Percentiles rank a stretch among this genome's conserved stretches.
Evolutionary conservation across 1,140 invertebrate species (phyloP).

Genomic region (Dufourea novaeangliae): DNA sequence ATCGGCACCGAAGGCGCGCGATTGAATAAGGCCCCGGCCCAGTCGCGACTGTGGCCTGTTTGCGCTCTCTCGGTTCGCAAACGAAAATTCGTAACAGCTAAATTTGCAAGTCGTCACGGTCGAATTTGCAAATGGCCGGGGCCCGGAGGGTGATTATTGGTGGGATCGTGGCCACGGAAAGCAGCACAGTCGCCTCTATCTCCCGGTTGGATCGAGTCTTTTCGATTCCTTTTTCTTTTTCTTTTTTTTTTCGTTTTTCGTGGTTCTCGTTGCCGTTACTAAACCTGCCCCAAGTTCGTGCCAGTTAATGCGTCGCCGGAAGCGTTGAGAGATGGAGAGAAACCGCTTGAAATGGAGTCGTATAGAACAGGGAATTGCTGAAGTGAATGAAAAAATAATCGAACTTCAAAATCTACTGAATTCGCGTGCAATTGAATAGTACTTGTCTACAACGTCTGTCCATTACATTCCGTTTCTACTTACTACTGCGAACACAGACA

Average conservation of each 20-base stretch:
- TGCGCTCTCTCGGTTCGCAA: neutral
- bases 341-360: too few relatives aligned
- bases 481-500: too few relatives aligned
- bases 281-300: conserved; percentile 55
- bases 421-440: too few relatives aligned
- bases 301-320: conserved; percentile 70
- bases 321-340: too few relatives aligned
- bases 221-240: neutral
- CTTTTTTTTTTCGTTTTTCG: neutral
- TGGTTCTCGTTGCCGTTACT: too few relatives aligned
- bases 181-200: neutral
- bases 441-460: too few relatives aligned
- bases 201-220: neutral
- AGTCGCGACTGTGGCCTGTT: neutral
- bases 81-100: conserved; percentile 6
- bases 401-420: too few relatives aligned
- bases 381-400: too few relatives aligned
- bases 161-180: neutral
- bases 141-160: neutral
- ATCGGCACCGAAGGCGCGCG: conserved; percentile 12
- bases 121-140: conserved; percentile 10
- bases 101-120: conserved; percentile 17
- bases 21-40: neutral
- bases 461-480: too few relatives aligned
- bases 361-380: too few relatives aligned